Percentiles rank a stretch among this genome's conserved stretches.
These are phyloP conservation scores for Holothuria leucospilota DNA, from an alignment of 53 echinoderm and acorn worm species.

Conservation along the genomic window DNA sequence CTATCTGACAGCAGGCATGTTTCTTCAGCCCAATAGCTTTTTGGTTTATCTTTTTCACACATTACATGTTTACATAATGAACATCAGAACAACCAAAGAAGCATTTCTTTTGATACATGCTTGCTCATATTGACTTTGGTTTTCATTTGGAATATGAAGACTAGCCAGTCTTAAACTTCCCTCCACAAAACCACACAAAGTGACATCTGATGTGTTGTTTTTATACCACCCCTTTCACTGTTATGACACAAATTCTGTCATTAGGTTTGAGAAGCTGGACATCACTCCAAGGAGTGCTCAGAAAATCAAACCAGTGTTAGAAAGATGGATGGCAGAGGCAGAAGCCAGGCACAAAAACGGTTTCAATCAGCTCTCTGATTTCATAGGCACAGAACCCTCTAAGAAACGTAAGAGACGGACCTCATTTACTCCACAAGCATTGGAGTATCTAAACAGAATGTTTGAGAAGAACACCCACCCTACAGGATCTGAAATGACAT, in stretches of 20 bases:
- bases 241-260: not conserved
- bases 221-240: no score
- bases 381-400: constrained; percentile 96
- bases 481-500: constrained; percentile 96
- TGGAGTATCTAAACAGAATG: constrained; percentile 90
- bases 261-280: constrained; percentile 99
- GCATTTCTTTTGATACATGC: no score
- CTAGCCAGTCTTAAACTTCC: no score
- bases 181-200: no score
- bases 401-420: constrained; percentile 99
- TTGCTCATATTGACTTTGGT: no score
- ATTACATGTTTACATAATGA: no score
- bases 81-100: no score
- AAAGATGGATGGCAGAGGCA: constrained; percentile 99
- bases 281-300: constrained; percentile 99
- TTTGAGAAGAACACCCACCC: constrained; percentile 99
- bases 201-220: no score
- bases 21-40: no score
- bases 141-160: no score
- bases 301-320: constrained; percentile 99
- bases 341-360: constrained; percentile 99
- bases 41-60: no score
- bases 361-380: constrained; percentile 94
- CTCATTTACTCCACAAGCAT: constrained; percentile 98
- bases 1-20: no score